Evolutionary conservation across 2,888 invertebrate genomes (phyloP).

Genomic region (Nipponacmea schrenckii): DNA sequence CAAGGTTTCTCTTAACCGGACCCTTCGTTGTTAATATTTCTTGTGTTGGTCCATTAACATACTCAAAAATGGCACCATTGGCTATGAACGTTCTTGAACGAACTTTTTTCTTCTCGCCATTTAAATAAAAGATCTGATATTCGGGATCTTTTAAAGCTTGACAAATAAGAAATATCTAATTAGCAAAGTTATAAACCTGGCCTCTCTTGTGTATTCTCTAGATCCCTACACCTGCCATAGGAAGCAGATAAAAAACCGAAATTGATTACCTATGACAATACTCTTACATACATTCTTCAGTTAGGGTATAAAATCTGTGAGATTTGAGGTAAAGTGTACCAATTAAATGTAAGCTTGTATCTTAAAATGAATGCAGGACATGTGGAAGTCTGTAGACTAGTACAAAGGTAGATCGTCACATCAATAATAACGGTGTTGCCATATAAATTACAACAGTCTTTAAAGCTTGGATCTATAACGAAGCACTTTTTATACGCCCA

Average conservation of each 20-base stretch:
- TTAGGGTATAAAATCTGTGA: no score
- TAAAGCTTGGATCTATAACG: background rate
- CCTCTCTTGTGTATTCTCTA: no score
- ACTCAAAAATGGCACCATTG: conserved; percentile 57
- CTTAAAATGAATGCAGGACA: background rate
- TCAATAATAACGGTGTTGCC: background rate
- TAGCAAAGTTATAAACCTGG: no score
- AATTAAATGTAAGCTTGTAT: background rate
- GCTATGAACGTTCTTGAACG: conserved; percentile 46
- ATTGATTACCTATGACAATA: no score
- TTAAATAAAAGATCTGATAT: conserved; percentile 45
- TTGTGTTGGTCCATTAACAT: conserved; percentile 28
- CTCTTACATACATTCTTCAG: no score
- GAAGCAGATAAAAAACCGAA: no score
- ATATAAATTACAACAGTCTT: background rate
- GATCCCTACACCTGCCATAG: no score
- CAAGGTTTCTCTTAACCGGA: conserved; percentile 48
- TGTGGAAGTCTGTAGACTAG: background rate
- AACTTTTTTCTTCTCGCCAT: conserved; percentile 46
- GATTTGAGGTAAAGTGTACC: no score
- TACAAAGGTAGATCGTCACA: background rate
- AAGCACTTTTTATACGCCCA: no score
- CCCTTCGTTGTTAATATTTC: conserved; percentile 53
- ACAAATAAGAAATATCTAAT: background rate
- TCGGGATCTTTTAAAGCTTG: conserved; percentile 52